These are phyloP conservation scores for Uromys caudimaculatus DNA, from an alignment of 2,797 vertebrate species.

Conservation along the genomic window DNA sequence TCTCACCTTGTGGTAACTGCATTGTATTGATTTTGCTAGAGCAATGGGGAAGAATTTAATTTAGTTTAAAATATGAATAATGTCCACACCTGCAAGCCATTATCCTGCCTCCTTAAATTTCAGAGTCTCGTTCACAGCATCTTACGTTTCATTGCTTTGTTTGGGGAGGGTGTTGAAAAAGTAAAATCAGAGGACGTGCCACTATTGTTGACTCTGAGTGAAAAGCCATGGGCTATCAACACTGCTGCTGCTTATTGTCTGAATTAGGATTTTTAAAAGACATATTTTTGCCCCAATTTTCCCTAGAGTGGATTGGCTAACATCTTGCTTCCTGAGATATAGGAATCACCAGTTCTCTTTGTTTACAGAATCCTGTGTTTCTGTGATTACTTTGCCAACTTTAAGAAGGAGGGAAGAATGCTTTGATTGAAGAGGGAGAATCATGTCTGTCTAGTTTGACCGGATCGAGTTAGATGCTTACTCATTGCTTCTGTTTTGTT, in stretches of 20 bases:
- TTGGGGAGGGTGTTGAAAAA: constrained; percentile 83
- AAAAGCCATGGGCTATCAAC: constrained; percentile 85
- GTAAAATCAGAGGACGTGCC: constrained; percentile 80
- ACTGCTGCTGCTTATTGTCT: constrained; percentile 80
- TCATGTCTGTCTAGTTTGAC: constrained; percentile 28
- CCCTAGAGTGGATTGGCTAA: constrained; percentile 68
- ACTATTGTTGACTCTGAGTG: constrained; percentile 84
- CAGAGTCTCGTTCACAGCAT: constrained; percentile 80
- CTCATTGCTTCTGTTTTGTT: constrained; percentile 48
- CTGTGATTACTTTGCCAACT: constrained; percentile 66
- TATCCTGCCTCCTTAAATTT: constrained; percentile 84
- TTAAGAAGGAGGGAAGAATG: constrained; percentile 62
- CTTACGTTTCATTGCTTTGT: constrained; percentile 84
- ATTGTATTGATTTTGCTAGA: constrained; percentile 72
- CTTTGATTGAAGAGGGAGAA: constrained; percentile 46
- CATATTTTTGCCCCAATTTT: constrained; percentile 72
- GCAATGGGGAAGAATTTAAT: constrained; percentile 77
- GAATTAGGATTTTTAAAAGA: constrained; percentile 78
- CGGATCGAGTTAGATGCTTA: constrained; percentile 59
- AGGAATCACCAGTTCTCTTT: constrained; percentile 9
- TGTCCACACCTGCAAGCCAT: constrained; percentile 81
- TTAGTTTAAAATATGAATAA: constrained; percentile 81
- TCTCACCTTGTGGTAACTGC: constrained; percentile 71
- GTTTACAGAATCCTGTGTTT: constrained; percentile 31
- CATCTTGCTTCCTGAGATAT: constrained; percentile 20